Conservation (phyloP, 2,797 vertebrate species). For the Glyptemys insculpta region DNA sequence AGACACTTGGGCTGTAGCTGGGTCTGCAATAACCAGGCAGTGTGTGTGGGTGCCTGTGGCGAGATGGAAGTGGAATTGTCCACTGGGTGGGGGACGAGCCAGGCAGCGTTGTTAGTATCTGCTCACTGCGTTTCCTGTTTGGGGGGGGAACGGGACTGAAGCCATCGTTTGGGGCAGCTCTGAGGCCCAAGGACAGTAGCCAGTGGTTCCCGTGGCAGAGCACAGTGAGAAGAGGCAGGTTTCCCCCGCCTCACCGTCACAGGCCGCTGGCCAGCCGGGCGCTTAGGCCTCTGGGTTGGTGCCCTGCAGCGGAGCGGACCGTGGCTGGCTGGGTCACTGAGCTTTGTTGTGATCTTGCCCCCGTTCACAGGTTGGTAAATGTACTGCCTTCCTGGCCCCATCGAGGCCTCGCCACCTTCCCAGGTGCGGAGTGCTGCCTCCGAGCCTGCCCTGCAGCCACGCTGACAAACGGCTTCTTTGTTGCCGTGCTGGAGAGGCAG, state of each 20-base stretch:
- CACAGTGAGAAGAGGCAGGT: background rate
- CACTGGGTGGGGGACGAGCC: background rate
- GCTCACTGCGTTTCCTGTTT: background rate
- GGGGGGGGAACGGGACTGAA: too few relatives aligned
- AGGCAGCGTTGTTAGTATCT: background rate
- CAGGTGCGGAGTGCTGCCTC: conserved; percentile 85
- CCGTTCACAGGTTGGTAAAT: conserved; percentile 80
- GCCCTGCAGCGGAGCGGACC: background rate
- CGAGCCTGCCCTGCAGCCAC: conserved; percentile 87
- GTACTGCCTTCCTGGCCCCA: conserved; percentile 90
- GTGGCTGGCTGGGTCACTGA: background rate
- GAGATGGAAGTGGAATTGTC: background rate
- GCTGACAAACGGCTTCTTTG: conserved; percentile 92
- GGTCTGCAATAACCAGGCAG: too few relatives aligned
- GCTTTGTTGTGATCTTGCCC: background rate
- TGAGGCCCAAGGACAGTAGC: background rate
- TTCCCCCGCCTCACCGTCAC: background rate
- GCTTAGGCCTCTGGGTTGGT: background rate
- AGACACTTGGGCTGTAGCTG: rapidly evolving
- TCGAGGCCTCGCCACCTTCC: conserved; percentile 85
- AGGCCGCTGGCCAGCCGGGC: background rate
- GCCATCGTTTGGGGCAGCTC: background rate
- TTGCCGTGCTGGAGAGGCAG: conserved; percentile 88
- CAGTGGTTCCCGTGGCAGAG: background rate
- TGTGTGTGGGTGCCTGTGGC: background rate